Base-by-base conservation (phyloP, 2,888 invertebrate species). In the Brenthis hecate region DNA sequence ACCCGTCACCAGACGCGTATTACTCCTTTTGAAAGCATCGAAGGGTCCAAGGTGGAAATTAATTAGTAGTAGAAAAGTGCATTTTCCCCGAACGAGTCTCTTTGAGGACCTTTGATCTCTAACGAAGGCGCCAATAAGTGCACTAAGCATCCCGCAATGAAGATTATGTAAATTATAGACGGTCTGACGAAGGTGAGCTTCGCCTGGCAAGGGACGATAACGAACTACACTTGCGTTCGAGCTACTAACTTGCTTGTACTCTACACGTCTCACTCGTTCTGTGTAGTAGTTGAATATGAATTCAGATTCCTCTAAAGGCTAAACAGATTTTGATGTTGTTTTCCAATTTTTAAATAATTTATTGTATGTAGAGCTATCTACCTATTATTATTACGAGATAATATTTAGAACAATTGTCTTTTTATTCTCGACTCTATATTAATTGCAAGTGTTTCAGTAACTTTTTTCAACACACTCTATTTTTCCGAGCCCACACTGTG, bases 51-150 rank as follows among this genome's bases (percentile, higher is more conserved):
- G 58, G 58, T 50, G 8, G 4, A 60, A 60, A 60, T 60, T 60
- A 60, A 60, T 60, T 60, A 60, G 58, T 60, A 60, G 48, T 60
- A 60, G 58, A 60, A 60, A 60, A 60, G 58, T 60, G 58, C 58
- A 60, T 60, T 60, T 60, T 60, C 58, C 58, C 48, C 58, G 58
- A 60, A 60, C 58, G 58, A 60, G 48, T 48, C 58, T 60, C 32
- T 62, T 53, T 19, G 62, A 51, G 62, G 4, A 50, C 36, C 36
- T 62, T 62, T 62, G 62, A 62, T 53, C 53, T 62, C 51, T 62
- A 62, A 62, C 61, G 61, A 62, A 62, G 61, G 61, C 61, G 61
- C 61, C 61, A 62, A 62, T 62, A 36, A 62, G 51, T 53, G 61
- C 61, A 62, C 61, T 62, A 62, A 53, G 43, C 61, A 53, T 19